Percentiles rank a stretch among this genome's conserved stretches.
Evolutionary conservation across 2,888 invertebrate genomes (phyloP).

Genomic region (Lottia gigantea): DNA sequence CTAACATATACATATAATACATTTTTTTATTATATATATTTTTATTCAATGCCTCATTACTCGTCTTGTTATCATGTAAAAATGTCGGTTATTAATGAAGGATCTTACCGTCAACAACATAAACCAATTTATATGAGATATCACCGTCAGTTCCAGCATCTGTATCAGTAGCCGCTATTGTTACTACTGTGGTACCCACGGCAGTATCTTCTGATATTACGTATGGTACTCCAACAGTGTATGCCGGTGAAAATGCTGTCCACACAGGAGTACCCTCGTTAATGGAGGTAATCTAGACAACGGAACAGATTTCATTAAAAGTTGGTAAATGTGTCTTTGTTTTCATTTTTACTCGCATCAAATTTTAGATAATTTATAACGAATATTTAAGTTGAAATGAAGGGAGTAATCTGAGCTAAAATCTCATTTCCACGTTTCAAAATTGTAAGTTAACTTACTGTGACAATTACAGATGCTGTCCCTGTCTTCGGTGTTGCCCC

Average conservation of each 20-base stretch:
- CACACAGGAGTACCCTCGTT: constrained; percentile 17
- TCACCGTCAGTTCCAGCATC: constrained; percentile 35
- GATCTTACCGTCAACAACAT: constrained; percentile 15
- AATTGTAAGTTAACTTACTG: constrained; percentile 27
- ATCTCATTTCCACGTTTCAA: too few relatives aligned
- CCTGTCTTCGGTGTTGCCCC: constrained; percentile 31
- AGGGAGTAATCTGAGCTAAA: too few relatives aligned
- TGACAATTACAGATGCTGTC: constrained; percentile 41
- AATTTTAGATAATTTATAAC: too few relatives aligned
- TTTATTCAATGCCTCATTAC: too few relatives aligned
- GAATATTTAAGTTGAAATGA: too few relatives aligned
- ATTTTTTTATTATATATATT: too few relatives aligned
- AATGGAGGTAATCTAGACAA: constrained; percentile 14
- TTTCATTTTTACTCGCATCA: too few relatives aligned
- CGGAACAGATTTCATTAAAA: not conserved
- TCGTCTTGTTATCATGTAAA: too few relatives aligned
- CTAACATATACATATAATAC: too few relatives aligned
- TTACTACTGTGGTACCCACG: constrained; percentile 26
- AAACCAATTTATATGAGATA: constrained; percentile 24
- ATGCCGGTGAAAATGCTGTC: constrained; percentile 19
- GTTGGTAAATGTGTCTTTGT: too few relatives aligned
- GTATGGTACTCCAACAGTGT: constrained; percentile 19
- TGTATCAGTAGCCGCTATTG: constrained; percentile 35
- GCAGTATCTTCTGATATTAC: constrained; percentile 31
- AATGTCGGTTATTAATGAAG: too few relatives aligned